Evolutionary conservation across 2,113 vertebrate genomes (phyloP), one percentile per base, ranked within the genome.

Genomic region (Bucco capensis): DNA sequence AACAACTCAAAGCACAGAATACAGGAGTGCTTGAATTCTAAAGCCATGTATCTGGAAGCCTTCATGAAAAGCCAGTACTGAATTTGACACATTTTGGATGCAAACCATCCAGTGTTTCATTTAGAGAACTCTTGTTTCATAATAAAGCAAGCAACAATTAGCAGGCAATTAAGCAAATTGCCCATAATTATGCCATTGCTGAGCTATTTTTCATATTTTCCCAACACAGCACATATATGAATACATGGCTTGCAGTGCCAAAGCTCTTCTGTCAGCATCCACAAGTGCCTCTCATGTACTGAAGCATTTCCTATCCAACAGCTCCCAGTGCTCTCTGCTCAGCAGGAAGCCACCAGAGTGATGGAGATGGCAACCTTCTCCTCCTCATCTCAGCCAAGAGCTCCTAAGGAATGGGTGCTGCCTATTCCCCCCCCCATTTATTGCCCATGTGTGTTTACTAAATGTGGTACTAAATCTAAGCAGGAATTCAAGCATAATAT

Each of bases 111-210:
- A 94, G 88, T 64, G 83, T 89, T 96, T 84, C 94, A 95, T 94
- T 96, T 83, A 96, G 90, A 89, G 93, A 91, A 92, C 88, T 94
- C 93, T 96, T 96, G 92, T 95, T 96, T 96, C 96, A 92, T 97
- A 95, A 96, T 92, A 96, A 95, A 96, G 94, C 94, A 96, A 95
- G 95, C 96, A 94, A 96, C 93, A 95, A 97, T 97, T 95, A 96
- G 91, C 81, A 94, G 92, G 97, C 89, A 91, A 95, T 96, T 96
- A 97, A 96, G 92, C 93, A 97, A 97, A 95, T 95, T 96, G 96
- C 97, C 96, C 95, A 90, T 97, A 97, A 97, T 97, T 97, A 97
- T 97, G 95, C 95, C 95, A 95, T 94, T 93, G 96, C 96, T 90
- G 93, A 97, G 97, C 94, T 96, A 91, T 94, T 96, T 96, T 97